These are phyloP conservation scores for Metacarcinus magister DNA, from an alignment of 2,888 invertebrate genomes.

Conservation along the genomic window DNA sequence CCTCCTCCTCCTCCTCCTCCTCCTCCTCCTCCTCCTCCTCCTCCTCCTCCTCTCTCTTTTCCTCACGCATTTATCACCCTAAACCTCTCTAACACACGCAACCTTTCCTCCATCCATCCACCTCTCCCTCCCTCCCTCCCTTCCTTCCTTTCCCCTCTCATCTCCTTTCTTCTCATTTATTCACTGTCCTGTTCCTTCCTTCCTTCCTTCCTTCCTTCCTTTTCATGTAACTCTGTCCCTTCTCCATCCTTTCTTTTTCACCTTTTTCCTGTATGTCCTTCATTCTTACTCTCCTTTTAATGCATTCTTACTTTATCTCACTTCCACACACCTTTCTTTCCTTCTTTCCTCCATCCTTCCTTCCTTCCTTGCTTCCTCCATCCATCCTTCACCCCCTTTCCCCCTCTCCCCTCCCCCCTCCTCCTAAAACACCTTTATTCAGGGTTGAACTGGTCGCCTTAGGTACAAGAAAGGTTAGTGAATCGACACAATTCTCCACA, in stretches of 20 bases:
- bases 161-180: no score
- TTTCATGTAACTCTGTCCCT: no score
- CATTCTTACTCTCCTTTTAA: background rate
- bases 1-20: background rate
- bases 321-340: background rate
- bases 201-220: background rate
- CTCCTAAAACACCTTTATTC: background rate
- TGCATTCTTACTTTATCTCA: background rate
- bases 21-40: background rate
- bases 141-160: no score
- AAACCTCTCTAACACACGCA: no score
- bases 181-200: background rate
- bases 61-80: no score
- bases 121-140: no score
- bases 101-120: no score
- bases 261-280: background rate
- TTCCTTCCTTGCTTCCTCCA: background rate
- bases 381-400: background rate
- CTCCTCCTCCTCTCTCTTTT: background rate
- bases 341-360: background rate
- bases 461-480: background rate
- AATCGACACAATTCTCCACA: background rate
- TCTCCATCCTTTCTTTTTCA: background rate
- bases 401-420: background rate
- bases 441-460: background rate